Evolutionary conservation across 2,888 invertebrate genomes (phyloP).

Genomic region (Nysson spinosus): DNA sequence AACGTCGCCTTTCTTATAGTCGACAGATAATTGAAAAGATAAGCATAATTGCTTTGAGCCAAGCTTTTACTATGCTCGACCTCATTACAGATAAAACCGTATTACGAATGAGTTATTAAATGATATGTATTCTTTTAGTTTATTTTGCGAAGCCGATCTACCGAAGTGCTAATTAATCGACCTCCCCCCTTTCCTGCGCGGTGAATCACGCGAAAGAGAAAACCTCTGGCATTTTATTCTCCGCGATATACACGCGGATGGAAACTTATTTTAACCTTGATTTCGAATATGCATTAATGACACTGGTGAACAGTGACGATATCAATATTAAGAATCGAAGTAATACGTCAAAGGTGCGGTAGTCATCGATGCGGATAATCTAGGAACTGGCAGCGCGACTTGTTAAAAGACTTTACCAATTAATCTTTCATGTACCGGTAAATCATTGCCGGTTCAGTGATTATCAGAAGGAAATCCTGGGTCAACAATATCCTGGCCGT

Average conservation of each 20-base stretch:
- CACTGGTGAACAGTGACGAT: neutral
- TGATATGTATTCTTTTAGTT: neutral
- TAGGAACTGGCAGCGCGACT: slow-evolving; percentile 9
- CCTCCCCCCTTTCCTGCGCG: too few species aligned
- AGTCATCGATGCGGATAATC: neutral
- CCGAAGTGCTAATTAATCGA: too few species aligned
- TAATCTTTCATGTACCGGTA: slow-evolving; percentile 38
- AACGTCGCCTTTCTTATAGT: neutral
- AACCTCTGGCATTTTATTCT: too few species aligned
- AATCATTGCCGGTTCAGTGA: slow-evolving; percentile 45
- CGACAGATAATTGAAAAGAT: slow-evolving; percentile 5
- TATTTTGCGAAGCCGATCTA: too few species aligned
- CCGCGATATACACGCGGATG: too few species aligned
- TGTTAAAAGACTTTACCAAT: slow-evolving; percentile 32
- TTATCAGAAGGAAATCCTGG: slow-evolving; percentile 35
- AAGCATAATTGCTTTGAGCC: slow-evolving; percentile 9
- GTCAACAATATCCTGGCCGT: slow-evolving; percentile 10
- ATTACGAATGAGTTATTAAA: slow-evolving; percentile 2
- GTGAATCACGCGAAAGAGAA: too few species aligned
- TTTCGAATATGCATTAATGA: too few species aligned
- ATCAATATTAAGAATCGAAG: neutral
- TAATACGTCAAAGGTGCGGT: neutral
- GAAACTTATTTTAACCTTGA: too few species aligned
- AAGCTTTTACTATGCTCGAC: slow-evolving; percentile 5
- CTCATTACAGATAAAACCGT: slow-evolving; percentile 8